Percentiles rank a stretch among this genome's conserved stretches.
Evolutionary conservation across 2,797 vertebrate species (phyloP).

Genomic region (Cyclura pinguis): DNA sequence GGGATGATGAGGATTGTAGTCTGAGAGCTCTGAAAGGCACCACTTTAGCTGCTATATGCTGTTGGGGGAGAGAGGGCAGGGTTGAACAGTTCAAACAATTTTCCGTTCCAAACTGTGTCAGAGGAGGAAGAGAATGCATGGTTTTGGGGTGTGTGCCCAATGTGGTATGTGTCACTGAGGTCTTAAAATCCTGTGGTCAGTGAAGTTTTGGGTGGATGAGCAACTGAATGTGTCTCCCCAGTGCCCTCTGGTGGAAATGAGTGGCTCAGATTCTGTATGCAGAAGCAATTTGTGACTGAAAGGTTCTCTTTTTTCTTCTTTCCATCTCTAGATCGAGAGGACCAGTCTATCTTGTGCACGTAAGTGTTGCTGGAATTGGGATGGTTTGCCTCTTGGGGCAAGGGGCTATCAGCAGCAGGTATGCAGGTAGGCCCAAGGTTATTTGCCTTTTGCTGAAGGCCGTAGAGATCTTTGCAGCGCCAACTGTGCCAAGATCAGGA

Average conservation of each 20-base stretch:
- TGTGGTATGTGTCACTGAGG: not conserved
- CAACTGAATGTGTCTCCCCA: not conserved
- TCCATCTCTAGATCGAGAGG: conserved; percentile 61
- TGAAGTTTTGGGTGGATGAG: not conserved
- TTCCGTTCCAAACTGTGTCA: not conserved
- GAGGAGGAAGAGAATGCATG: not conserved
- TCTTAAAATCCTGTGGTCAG: not conserved
- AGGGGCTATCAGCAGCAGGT: not conserved
- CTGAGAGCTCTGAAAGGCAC: not conserved
- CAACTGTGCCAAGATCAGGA: not conserved
- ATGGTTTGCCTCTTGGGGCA: not conserved
- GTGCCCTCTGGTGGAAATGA: not conserved
- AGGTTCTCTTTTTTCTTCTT: not conserved
- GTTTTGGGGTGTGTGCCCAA: not conserved
- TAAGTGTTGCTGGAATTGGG: conserved; percentile 79
- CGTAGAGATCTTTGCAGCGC: not conserved
- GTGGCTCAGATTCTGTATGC: not conserved
- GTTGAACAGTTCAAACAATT: not conserved
- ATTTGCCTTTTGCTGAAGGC: not conserved
- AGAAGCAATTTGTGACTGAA: not conserved
- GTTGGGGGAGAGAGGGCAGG: not conserved
- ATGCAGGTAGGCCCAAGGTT: too few relatives aligned
- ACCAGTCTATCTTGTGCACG: conserved; percentile 96
- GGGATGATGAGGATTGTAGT: too few relatives aligned
- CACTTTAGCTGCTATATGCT: not conserved